Evolutionary conservation across 2,888 invertebrate genomes (phyloP).

Genomic region (Peribatodes rhomboidaria): DNA sequence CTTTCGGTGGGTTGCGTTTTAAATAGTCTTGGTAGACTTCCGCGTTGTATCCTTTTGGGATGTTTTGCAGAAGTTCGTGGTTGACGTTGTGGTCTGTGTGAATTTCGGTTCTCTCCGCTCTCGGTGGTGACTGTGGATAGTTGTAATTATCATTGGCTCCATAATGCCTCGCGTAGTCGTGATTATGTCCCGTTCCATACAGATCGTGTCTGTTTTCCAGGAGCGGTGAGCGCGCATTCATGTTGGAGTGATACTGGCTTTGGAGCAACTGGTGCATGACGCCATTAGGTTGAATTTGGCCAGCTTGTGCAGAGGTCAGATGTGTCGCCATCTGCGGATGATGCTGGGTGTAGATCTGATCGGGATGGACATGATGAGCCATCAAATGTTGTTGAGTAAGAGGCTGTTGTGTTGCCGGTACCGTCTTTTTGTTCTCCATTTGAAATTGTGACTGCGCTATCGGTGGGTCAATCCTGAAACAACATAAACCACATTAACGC

Average conservation of each 20-base stretch:
- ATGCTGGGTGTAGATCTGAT: constrained; percentile 82
- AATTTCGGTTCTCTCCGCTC: constrained; percentile 76
- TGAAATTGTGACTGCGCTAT: constrained; percentile 86
- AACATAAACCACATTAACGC: constrained; percentile 51
- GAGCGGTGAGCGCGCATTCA: constrained; percentile 82
- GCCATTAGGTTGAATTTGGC: constrained; percentile 83
- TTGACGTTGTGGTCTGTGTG: constrained; percentile 80
- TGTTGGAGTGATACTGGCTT: constrained; percentile 80
- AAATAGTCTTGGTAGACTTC: constrained; percentile 86
- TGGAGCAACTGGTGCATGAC: constrained; percentile 85
- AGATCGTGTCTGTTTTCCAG: constrained; percentile 86
- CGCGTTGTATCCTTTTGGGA: constrained; percentile 85
- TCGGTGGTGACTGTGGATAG: constrained; percentile 81
- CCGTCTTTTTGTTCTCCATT: constrained; percentile 89
- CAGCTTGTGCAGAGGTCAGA: constrained; percentile 72
- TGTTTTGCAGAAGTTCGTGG: constrained; percentile 77
- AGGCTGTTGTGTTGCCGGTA: constrained; percentile 86
- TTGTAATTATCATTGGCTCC: constrained; percentile 86
- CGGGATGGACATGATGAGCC: constrained; percentile 83
- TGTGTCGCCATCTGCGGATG: constrained; percentile 76
- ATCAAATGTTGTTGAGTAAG: constrained; percentile 79
- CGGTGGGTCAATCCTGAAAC: constrained; percentile 91
- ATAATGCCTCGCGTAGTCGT: constrained; percentile 84
- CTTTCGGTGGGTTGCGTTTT: constrained; percentile 86
- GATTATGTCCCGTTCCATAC: constrained; percentile 85